A percentile compares a stretch with the other conserved stretches of the same genome.
phyloP scores from a whole-genome alignment of 1,140 invertebrate species.

The Drosophila repleta region DNA sequence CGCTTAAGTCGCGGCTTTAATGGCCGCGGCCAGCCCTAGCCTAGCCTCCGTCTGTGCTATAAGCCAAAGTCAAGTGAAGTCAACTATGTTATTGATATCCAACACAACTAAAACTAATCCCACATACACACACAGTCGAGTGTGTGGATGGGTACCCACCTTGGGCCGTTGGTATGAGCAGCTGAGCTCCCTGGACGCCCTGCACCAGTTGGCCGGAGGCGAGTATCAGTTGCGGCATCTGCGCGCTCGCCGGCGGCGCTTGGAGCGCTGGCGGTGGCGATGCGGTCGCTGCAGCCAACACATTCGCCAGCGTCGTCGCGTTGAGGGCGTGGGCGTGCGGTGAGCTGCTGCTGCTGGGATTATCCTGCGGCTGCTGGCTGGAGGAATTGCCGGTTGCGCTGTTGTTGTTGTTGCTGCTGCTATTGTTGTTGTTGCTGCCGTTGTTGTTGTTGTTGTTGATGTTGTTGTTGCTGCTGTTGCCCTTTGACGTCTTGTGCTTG shows the following conservation, averaged over 20 bases:
- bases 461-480: constrained; percentile 27
- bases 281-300: constrained; percentile 79
- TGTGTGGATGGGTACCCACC: constrained; percentile 86
- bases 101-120: constrained; percentile 45
- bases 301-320: constrained; percentile 75
- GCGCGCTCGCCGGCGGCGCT: constrained; percentile 84
- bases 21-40: neutral
- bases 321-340: constrained; percentile 59
- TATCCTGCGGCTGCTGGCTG: constrained; percentile 66
- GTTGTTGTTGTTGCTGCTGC: constrained; percentile 22
- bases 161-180: constrained; percentile 96
- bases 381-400: constrained; percentile 45
- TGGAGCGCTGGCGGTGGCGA: constrained; percentile 83
- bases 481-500: constrained; percentile 66
- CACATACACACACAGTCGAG: neutral
- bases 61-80: constrained; percentile 60
- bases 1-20: constrained; percentile 52
- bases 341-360: constrained; percentile 67
- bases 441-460: too few relatives aligned
- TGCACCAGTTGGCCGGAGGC: constrained; percentile 95
- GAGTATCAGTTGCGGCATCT: constrained; percentile 87
- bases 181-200: constrained; percentile 95
- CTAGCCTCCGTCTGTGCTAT: neutral
- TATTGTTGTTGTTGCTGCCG: neutral
- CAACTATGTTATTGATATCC: constrained; percentile 77